A percentile compares a stretch with the other conserved stretches of the same genome.
phyloP scores from a whole-genome alignment of 1,140 invertebrate species.

The Protaetia brevitarsis region DNA sequence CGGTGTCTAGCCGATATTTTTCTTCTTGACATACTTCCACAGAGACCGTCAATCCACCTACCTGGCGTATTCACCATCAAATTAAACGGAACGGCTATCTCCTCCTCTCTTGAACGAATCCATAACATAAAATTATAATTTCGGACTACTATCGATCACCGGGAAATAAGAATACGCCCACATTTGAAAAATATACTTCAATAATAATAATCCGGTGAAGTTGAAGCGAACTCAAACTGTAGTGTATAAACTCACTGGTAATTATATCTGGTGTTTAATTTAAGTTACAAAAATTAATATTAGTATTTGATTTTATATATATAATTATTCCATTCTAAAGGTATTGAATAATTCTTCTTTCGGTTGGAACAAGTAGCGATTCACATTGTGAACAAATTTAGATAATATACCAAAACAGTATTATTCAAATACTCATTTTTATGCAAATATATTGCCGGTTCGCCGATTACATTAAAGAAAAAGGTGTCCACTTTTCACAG shows the following conservation, averaged over 20 bases:
- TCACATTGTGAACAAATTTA: too few species aligned
- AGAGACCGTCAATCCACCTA: conserved; percentile 32
- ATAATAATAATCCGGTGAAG: conserved; percentile 29
- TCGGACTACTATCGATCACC: conserved; percentile 33
- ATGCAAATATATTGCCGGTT: too few species aligned
- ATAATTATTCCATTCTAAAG: conserved; percentile 7
- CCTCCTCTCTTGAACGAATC: conserved; percentile 16
- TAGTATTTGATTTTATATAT: background rate
- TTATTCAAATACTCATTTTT: too few species aligned
- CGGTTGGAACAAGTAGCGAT: too few species aligned
- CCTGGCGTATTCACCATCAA: conserved; percentile 28
- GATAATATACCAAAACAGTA: too few species aligned
- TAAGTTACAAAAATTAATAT: background rate
- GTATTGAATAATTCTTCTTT: too few species aligned
- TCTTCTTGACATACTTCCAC: conserved; percentile 33
- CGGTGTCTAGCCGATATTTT: conserved; percentile 34
- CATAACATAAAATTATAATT: conserved; percentile 31
- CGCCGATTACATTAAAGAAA: too few species aligned
- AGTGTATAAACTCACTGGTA: background rate
- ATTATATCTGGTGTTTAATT: conserved; percentile 3
- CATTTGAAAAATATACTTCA: conserved; percentile 28
- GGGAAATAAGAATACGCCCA: conserved; percentile 29
- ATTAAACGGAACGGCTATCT: conserved; percentile 27
- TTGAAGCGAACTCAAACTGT: background rate
- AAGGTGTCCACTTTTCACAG: too few species aligned